Conservation (phyloP, 1,140 invertebrate genomes). For the Medauroidea extradentata region DNA sequence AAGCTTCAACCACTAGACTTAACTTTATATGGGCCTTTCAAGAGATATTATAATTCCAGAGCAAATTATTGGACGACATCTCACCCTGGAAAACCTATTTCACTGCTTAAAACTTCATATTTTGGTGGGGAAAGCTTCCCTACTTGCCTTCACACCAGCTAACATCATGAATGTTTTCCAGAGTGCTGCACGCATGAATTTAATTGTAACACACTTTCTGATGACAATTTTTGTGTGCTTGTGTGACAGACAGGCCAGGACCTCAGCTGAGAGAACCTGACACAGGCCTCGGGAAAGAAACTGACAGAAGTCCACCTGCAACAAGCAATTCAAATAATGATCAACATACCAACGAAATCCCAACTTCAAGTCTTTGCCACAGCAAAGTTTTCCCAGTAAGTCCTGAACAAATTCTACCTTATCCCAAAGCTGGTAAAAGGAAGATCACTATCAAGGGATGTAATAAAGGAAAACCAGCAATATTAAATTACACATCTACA, state of each 20-base stretch:
- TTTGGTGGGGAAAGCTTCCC: constrained; percentile 25
- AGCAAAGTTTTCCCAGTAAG: too few relatives aligned
- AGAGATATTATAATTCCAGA: constrained; percentile 45
- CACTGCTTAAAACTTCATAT: constrained; percentile 33
- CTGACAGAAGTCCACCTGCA: background rate
- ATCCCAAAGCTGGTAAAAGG: too few relatives aligned
- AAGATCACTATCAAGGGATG: too few relatives aligned
- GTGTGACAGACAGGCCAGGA: constrained; percentile 37
- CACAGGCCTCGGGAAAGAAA: constrained; percentile 15
- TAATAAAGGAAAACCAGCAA: too few relatives aligned
- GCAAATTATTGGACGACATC: constrained; percentile 27
- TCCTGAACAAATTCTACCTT: too few relatives aligned
- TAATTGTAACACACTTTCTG: constrained; percentile 26
- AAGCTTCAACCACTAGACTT: constrained; percentile 43
- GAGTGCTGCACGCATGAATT: constrained; percentile 27
- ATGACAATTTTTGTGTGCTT: constrained; percentile 35
- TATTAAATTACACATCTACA: too few relatives aligned
- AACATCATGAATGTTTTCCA: constrained; percentile 36
- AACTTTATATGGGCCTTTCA: constrained; percentile 38
- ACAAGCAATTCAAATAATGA: background rate
- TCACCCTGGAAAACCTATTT: constrained; percentile 26
- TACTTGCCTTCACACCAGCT: constrained; percentile 28
- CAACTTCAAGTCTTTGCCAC: background rate
- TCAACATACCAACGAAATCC: background rate
- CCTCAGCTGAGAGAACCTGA: constrained; percentile 30